phyloP scores from a whole-genome alignment of 2,113 vertebrate species.

The Bubo scandiacus region DNA sequence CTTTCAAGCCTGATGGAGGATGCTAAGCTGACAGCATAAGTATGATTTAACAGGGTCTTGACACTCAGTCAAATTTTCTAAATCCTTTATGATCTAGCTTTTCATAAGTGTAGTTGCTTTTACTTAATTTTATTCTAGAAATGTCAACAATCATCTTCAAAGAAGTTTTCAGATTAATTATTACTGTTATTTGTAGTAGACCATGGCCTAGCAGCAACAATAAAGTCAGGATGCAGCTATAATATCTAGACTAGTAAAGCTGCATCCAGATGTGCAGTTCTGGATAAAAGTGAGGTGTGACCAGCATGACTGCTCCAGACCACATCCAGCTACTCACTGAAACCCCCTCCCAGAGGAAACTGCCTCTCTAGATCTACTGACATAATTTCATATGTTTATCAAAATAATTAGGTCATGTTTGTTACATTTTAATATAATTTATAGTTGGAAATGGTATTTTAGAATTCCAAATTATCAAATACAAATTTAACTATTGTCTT shows the following conservation, averaged over 20 bases:
- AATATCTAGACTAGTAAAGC: not conserved
- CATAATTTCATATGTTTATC: not conserved
- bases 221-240: not conserved
- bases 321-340: not conserved
- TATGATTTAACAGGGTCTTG: not conserved
- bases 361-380: not conserved
- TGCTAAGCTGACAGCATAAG: not conserved
- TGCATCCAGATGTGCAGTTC: not conserved
- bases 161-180: not conserved
- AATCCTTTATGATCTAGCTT: not conserved
- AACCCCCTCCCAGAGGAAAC: not conserved
- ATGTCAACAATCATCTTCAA: not conserved
- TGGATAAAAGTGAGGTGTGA: not conserved
- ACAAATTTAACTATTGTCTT: not conserved
- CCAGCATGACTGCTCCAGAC: accelerated
- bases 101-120: not conserved
- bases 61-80: not conserved
- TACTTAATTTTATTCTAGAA: not conserved
- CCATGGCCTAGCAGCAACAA: not conserved
- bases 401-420: not conserved
- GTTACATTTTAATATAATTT: not conserved
- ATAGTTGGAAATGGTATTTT: not conserved
- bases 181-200: not conserved
- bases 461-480: not conserved
- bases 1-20: not conserved